Percentiles rank a stretch among this genome's conserved stretches.
Evolutionary conservation across 2,888 invertebrate genomes (phyloP).

Genomic region (Cheilosia vulpina): DNA sequence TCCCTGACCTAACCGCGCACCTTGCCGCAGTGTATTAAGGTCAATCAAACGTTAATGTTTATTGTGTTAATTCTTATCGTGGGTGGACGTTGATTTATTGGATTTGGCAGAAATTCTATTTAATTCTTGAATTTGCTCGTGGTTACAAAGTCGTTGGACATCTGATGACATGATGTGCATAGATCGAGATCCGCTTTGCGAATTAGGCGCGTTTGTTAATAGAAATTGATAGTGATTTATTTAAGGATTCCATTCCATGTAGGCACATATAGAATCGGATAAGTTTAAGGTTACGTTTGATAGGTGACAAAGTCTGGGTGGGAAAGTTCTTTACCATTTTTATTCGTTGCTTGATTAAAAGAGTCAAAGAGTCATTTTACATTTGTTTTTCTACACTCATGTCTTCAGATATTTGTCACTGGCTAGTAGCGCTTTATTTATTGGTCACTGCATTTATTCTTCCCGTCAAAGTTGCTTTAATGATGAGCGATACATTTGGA

Average conservation of each 20-base stretch:
- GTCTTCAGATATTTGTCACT: too few species aligned
- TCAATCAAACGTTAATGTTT: slow-evolving; percentile 37
- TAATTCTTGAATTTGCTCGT: slow-evolving; percentile 4
- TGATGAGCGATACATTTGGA: too few species aligned
- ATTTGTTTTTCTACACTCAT: too few species aligned
- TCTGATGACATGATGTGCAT: too few species aligned
- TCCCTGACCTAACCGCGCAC: slow-evolving; percentile 2
- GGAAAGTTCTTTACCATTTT: not conserved
- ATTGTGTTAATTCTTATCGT: slow-evolving; percentile 20
- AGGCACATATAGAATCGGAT: not conserved
- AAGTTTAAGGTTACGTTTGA: not conserved
- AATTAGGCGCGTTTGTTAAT: slow-evolving; percentile 5
- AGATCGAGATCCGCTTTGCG: slow-evolving; percentile 11
- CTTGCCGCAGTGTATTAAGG: not conserved
- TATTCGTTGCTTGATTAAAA: too few species aligned
- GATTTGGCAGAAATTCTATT: slow-evolving; percentile 3
- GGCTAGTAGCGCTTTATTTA: too few species aligned
- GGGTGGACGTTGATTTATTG: slow-evolving; percentile 25
- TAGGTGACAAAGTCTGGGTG: too few species aligned
- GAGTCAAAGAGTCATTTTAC: too few species aligned
- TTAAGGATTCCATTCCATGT: not conserved
- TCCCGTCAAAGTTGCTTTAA: too few species aligned
- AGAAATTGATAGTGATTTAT: not conserved
- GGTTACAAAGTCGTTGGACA: not conserved
- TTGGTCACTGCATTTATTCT: too few species aligned